Percentiles rank a stretch among this genome's conserved stretches.
Conservation (phyloP, 2,888 invertebrate species). For the Oxyteleia sp. region DNA sequence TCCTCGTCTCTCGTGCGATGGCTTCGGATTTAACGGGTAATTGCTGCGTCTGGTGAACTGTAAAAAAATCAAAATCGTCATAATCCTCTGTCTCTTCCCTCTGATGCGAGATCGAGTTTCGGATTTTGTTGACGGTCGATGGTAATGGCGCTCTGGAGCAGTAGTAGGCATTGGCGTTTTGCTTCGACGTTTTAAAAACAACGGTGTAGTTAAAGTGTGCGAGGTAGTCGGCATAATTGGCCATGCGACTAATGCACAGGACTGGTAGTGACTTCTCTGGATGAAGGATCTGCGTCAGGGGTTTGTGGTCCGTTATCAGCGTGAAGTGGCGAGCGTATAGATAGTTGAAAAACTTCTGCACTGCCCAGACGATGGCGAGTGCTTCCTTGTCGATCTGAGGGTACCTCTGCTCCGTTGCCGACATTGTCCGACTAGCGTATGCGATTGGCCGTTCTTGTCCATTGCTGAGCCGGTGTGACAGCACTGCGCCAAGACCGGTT, state of each 20-base stretch:
- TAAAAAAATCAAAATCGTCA: too few relatives aligned
- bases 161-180: background rate
- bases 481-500: background rate
- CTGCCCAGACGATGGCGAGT: background rate
- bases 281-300: background rate
- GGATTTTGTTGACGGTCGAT: too few relatives aligned
- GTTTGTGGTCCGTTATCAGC: background rate
- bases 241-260: background rate
- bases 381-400: background rate
- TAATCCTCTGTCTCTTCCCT: too few relatives aligned
- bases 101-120: too few relatives aligned
- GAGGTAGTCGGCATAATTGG: background rate
- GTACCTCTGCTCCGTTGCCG: too few relatives aligned
- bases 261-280: background rate
- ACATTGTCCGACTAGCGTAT: too few relatives aligned
- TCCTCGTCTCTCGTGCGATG: slow-evolving; percentile 42
- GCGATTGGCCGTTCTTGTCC: background rate
- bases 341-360: background rate
- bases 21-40: slow-evolving; percentile 27
- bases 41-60: slow-evolving; percentile 26
- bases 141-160: background rate
- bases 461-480: background rate
- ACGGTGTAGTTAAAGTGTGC: background rate
- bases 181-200: background rate
- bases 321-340: background rate